Evolutionary conservation across 2,888 invertebrate genomes (phyloP), one percentile per base, ranked within the genome.

Genomic region (Cephus pygmeus): DNA sequence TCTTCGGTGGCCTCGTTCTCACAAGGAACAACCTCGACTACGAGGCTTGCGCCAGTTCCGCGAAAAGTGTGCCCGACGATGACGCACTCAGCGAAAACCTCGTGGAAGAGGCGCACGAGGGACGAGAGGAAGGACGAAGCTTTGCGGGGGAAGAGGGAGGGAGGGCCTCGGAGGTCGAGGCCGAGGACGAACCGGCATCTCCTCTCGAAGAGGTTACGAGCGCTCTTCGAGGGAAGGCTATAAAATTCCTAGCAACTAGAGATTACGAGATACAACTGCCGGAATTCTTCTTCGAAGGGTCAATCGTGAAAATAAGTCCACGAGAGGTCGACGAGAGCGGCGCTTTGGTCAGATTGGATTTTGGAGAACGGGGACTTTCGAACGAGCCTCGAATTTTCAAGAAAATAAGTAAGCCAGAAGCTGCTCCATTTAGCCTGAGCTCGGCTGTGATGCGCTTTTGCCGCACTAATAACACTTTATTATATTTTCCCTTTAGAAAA

Each of bases 121-220:
- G 89, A 80, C 84, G 87, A 11, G 87, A 88, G 12, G 87, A 86
- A 35, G 81, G 81, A 40, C 40, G 40, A 40, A 15, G 40, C 15
- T 40, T 34, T 83, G 82, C 30, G 75, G 69, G 69, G 90, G 92
- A 79, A 89, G 91, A 74, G 81, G 15, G 15, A 6, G 40, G 15
- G 6, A 40, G 40, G 15, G 6, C 15, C 2, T 6, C 15, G 34
- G 80, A 83, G 78, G 82, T 87, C 34, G 84, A 85, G 6, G 69
- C 87, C 79, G 85, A 87, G 4, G 86, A 85, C 33, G 85, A 89
- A 77, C 81, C 81, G 35, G 81, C 84, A 31, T 93, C 94, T 33
- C 95, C 95, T n/a, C 90, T 96, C 77, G 95, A 96, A 92, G 96
- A 96, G 92, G 94, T 97, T 30, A 95, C 96, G 0, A 94, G 94